Percentiles rank a stretch among this genome's conserved stretches.
These are phyloP conservation scores for Neofelis nebulosa DNA, from an alignment of 2,113 vertebrate species.

Conservation along the genomic window DNA sequence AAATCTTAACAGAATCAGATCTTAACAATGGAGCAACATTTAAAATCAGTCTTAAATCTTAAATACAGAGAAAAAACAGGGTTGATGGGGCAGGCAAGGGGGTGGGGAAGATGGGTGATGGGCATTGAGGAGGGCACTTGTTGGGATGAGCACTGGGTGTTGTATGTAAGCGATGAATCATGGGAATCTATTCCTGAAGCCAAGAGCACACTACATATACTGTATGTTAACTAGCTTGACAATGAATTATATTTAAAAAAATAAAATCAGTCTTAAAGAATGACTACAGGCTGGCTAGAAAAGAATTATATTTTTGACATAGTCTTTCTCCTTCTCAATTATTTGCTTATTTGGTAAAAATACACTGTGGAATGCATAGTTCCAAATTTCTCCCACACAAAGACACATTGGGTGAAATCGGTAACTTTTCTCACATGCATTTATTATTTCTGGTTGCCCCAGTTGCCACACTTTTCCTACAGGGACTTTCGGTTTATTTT, in stretches of 20 bases:
- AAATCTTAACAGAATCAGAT: not conserved
- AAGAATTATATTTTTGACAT: not conserved
- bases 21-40: not conserved
- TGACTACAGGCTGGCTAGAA: not conserved
- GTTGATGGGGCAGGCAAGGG: too few relatives aligned
- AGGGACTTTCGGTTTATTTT: not conserved
- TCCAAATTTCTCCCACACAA: not conserved
- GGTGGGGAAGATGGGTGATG: too few relatives aligned
- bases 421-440: not conserved
- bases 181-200: too few relatives aligned
- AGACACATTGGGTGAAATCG: not conserved
- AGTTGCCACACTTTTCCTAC: not conserved
- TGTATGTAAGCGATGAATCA: too few relatives aligned
- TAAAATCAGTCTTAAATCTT: not conserved
- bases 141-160: too few relatives aligned
- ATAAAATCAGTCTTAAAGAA: not conserved
- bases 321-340: not conserved
- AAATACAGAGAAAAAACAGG: too few relatives aligned
- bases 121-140: too few relatives aligned
- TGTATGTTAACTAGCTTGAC: too few relatives aligned
- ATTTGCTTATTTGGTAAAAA: slow-evolving; percentile 8
- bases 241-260: too few relatives aligned
- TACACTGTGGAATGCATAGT: not conserved
- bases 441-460: not conserved
- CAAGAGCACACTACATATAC: too few relatives aligned